phyloP scores from a whole-genome alignment of 2,888 invertebrate genomes.

The Athrips mouffetella region DNA sequence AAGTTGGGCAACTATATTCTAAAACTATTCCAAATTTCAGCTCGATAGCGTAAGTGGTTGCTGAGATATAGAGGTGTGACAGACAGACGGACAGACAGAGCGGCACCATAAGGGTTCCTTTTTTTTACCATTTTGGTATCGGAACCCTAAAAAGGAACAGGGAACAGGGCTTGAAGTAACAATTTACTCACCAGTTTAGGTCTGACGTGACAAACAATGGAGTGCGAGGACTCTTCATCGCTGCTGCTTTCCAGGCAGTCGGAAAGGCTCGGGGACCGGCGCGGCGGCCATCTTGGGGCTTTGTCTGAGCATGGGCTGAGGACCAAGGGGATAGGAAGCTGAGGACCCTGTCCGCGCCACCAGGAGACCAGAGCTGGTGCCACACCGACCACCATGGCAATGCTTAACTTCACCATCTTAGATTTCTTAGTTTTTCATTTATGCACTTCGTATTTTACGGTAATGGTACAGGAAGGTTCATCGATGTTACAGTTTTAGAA shows the following conservation, averaged over 20 bases:
- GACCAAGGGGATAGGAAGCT: conserved; percentile 46
- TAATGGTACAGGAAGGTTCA: background rate
- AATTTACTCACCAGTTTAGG: conserved; percentile 60
- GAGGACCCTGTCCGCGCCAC: conserved; percentile 63
- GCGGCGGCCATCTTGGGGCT: conserved; percentile 54
- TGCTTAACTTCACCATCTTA: conserved; percentile 67
- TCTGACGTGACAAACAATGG: conserved; percentile 67
- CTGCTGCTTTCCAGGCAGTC: conserved; percentile 71
- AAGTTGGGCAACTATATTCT: too few relatives aligned
- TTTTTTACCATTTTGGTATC: too few relatives aligned
- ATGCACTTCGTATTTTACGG: background rate
- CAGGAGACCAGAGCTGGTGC: conserved; percentile 72
- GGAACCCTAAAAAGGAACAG: too few relatives aligned
- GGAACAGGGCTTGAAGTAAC: background rate
- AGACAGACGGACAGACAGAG: too few relatives aligned
- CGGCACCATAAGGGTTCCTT: too few relatives aligned
- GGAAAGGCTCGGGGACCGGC: conserved; percentile 66
- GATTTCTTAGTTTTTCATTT: conserved; percentile 14
- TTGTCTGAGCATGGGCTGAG: conserved; percentile 46
- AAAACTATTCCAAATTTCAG: too few relatives aligned
- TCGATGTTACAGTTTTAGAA: too few relatives aligned
- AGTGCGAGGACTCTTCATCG: conserved; percentile 69
- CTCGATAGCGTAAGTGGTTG: too few relatives aligned
- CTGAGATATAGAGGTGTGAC: too few relatives aligned
- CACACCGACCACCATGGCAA: conserved; percentile 75